A percentile compares a stretch with the other conserved stretches of the same genome.
Evolutionary conservation across 2,888 invertebrate species (phyloP).

Genomic region (Lepidochrysops patricia): DNA sequence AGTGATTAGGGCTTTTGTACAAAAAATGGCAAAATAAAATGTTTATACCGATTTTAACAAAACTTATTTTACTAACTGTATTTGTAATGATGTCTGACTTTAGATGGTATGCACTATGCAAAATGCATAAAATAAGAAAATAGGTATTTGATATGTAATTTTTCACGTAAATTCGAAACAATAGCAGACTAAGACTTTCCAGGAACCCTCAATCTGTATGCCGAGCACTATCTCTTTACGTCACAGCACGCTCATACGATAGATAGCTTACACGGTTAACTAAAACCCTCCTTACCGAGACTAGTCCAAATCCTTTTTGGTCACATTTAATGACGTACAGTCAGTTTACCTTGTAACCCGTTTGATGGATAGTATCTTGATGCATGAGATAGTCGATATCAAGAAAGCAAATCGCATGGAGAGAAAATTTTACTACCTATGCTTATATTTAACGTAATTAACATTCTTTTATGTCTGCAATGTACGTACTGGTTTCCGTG

Average conservation of each 20-base stretch:
- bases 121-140: too few relatives aligned
- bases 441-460: slow-evolving; percentile 1
- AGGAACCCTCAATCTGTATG: slow-evolving; percentile 14
- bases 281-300: slow-evolving; percentile 58
- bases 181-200: neutral
- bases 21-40: too few relatives aligned
- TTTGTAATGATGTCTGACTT: too few relatives aligned
- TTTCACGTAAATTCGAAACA: neutral
- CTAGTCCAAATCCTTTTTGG: slow-evolving; percentile 60
- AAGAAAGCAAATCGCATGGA: slow-evolving; percentile 38
- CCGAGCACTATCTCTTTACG: slow-evolving; percentile 13
- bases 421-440: slow-evolving; percentile 31
- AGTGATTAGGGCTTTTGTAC: too few relatives aligned
- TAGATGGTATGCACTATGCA: too few relatives aligned
- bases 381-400: slow-evolving; percentile 40
- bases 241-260: slow-evolving; percentile 20
- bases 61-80: too few relatives aligned
- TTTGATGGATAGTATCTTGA: slow-evolving; percentile 57
- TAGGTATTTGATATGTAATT: too few relatives aligned
- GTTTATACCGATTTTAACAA: too few relatives aligned
- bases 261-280: slow-evolving; percentile 42
- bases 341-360: slow-evolving; percentile 41
- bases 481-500: neutral
- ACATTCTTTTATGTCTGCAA: slow-evolving; percentile 3
- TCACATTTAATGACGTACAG: slow-evolving; percentile 64